Percentiles rank a stretch among this genome's conserved stretches.
Evolutionary conservation across 2,113 vertebrate genomes (phyloP).

Genomic region (Osmerus mordax): DNA sequence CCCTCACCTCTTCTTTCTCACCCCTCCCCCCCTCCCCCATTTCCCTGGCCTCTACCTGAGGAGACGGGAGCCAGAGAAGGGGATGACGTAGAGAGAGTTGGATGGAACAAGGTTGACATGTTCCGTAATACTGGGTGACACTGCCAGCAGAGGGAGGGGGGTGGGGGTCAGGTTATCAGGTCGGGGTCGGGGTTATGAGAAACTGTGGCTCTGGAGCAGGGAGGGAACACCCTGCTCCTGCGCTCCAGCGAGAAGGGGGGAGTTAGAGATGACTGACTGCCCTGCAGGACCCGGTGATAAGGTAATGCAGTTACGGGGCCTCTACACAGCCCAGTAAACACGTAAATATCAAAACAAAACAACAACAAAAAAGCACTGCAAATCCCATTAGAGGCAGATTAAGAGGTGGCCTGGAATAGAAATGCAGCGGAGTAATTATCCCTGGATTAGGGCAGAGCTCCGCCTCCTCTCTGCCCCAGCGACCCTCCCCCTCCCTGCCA

Average conservation of each 20-base stretch:
- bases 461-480: slow-evolving; percentile 23
- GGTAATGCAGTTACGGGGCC: too few relatives aligned
- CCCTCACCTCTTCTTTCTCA: too few relatives aligned
- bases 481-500: not conserved
- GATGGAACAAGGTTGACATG: not conserved
- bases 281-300: too few relatives aligned
- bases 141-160: too few relatives aligned
- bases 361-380: slow-evolving; percentile 34
- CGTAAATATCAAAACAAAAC: slow-evolving; percentile 23
- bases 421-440: slow-evolving; percentile 50
- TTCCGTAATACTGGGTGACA: not conserved
- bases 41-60: not conserved
- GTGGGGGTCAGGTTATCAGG: too few relatives aligned
- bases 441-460: slow-evolving; percentile 58
- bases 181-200: too few relatives aligned
- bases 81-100: not conserved
- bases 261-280: too few relatives aligned
- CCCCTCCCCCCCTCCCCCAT: too few relatives aligned
- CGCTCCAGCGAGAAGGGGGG: too few relatives aligned
- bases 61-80: not conserved
- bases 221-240: too few relatives aligned
- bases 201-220: too few relatives aligned
- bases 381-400: slow-evolving; percentile 68
- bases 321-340: slow-evolving; percentile 7
- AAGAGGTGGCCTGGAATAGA: slow-evolving; percentile 64